Percentiles rank a stretch among this genome's conserved stretches.
Conservation (phyloP, 2,888 invertebrate species). For the Orgyia antiqua region DNA sequence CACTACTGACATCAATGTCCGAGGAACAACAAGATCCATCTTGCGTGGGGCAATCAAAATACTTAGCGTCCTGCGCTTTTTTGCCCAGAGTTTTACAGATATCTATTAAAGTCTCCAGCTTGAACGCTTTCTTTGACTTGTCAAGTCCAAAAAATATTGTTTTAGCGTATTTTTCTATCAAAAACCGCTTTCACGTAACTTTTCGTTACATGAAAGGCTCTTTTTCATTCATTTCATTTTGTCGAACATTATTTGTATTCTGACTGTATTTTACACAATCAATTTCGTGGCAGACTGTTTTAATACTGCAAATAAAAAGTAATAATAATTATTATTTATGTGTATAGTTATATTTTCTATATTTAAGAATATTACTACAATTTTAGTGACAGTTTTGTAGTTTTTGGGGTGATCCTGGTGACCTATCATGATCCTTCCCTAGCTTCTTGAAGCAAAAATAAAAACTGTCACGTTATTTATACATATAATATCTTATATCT, state of each 20-base stretch:
- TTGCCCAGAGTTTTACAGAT: constrained; percentile 29
- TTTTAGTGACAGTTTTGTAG: no score
- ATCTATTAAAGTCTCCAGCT: constrained; percentile 28
- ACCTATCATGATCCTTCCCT: no score
- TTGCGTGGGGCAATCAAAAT: constrained; percentile 25
- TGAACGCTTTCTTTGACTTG: no score
- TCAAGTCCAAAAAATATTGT: no score
- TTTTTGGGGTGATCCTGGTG: no score
- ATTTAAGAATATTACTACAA: no score
- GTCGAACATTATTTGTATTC: constrained; percentile 41
- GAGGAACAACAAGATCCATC: constrained; percentile 31
- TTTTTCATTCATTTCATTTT: constrained; percentile 47
- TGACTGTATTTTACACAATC: no score
- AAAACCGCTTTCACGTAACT: constrained; percentile 24
- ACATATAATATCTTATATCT: no score
- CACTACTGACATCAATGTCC: constrained; percentile 47
- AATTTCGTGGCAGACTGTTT: background rate
- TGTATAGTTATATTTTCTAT: no score
- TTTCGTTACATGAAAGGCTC: constrained; percentile 40
- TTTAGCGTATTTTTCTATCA: no score
- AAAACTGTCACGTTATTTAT: no score
- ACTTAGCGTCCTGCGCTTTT: constrained; percentile 10
- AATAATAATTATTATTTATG: background rate
- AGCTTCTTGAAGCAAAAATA: no score
- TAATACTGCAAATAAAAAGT: background rate